Evolutionary conservation across 2,797 vertebrate species (phyloP).

Genomic region (Lacerta viridis): DNA sequence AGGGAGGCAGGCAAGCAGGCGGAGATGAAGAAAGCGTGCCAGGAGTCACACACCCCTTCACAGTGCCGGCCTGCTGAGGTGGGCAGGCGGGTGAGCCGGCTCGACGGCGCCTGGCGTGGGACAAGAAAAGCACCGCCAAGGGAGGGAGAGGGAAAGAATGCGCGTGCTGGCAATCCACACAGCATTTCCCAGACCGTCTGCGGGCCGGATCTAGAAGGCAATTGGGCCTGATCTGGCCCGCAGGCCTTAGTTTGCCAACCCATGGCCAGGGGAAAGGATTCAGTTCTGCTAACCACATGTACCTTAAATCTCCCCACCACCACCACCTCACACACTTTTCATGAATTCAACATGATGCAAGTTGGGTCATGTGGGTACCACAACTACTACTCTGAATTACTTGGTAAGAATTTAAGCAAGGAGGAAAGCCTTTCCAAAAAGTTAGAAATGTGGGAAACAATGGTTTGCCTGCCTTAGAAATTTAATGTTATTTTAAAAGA

Average conservation of each 20-base stretch:
- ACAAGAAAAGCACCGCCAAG: too few relatives aligned
- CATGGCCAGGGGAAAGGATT: neutral
- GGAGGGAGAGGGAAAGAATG: too few relatives aligned
- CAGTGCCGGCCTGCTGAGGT: too few relatives aligned
- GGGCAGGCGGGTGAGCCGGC: too few relatives aligned
- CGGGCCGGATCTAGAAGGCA: too few relatives aligned
- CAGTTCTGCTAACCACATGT: neutral
- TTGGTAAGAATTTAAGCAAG: neutral
- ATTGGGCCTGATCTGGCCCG: too few relatives aligned
- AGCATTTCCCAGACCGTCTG: rapidly evolving
- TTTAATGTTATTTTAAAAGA: neutral
- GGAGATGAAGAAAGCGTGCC: rapidly evolving
- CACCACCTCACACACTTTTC: neutral
- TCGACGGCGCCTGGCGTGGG: rapidly evolving
- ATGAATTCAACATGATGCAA: neutral
- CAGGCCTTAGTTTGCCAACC: too few relatives aligned
- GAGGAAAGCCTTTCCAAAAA: neutral
- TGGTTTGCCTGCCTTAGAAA: neutral
- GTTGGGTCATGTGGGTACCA: neutral
- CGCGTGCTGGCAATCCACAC: too few relatives aligned
- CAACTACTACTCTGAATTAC: neutral
- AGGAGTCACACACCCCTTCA: too few relatives aligned
- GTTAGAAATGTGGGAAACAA: neutral
- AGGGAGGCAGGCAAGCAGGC: too few relatives aligned
- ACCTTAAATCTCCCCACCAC: neutral